Evolutionary conservation across 2,113 vertebrate species (phyloP), one percentile per base, ranked within the genome.

Genomic region (Archocentrus centrarchus): DNA sequence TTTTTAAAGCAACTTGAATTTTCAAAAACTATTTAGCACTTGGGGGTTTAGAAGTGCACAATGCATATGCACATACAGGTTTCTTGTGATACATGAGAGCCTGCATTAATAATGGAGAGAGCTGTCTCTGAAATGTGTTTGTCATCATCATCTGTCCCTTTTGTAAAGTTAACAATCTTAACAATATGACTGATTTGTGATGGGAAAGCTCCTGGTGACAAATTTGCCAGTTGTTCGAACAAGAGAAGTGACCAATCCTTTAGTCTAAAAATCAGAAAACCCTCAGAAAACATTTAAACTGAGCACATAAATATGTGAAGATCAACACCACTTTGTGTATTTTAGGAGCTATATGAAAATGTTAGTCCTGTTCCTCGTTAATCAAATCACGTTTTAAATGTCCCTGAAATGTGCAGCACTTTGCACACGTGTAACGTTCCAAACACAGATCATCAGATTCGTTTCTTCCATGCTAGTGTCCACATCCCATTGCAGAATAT

Each of bases 1-100:
- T 89, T 84, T 93, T 93, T 87, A 82, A 63, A 66, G 59, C 22
- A 59, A 88, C 75, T 89, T 88, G 70, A 86, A 86, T 88, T 83
- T 84, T 86, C 39, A 73, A 85, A 79, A 86, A 80, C 66, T 55
- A 91, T 90, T 79, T 88, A 78, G 70, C 32, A 80, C 59, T 77
- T 80, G 2, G 13, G 63, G 62, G 20, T 80, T 68, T 77, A 39
- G 50, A 58, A 55, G 73, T 86, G 59, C 41, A 79, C 61, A 86
- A 57, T 75, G 17, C 57, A 78, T 85, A 60, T 86, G 55, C 35
- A 39, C 30, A 8, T 73, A 37, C 30, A 75, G 79, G 55, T 81
- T 76, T 83, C 41, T 44, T 75, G 10, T 68, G 20, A 58, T 84
- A 1, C 60, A 80, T 22, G 6, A 8, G 22, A 17, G 44, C 41